phyloP scores from a whole-genome alignment of 1,140 invertebrate species.

The Plutomurus gul region DNA sequence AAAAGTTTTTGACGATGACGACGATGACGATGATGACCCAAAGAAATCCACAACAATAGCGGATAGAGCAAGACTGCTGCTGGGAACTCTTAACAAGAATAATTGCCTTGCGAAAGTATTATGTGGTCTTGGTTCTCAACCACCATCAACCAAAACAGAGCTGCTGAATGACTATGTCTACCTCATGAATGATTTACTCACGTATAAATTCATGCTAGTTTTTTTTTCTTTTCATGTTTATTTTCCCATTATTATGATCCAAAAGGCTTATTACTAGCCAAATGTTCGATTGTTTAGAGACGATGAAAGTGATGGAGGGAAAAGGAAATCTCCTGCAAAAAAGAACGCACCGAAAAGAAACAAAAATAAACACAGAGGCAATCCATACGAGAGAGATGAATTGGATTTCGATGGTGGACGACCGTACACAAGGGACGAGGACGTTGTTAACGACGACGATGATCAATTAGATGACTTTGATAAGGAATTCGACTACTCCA shows the following conservation, averaged over 20 bases:
- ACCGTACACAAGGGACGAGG: background rate
- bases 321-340: background rate
- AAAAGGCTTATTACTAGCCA: no score
- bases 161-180: slow-evolving; percentile 40
- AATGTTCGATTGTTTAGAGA: background rate
- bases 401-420: background rate
- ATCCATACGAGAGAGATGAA: background rate
- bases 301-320: background rate
- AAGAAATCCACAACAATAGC: background rate
- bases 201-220: background rate
- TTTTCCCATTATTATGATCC: background rate
- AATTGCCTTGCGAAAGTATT: slow-evolving; percentile 43
- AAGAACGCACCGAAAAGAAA: background rate
- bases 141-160: slow-evolving; percentile 34
- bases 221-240: background rate
- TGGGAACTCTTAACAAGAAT: slow-evolving; percentile 30
- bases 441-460: slow-evolving; percentile 9
- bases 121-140: slow-evolving; percentile 32
- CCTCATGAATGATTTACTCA: slow-evolving; percentile 36
- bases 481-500: slow-evolving; percentile 1
- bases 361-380: background rate
- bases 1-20: background rate
- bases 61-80: slow-evolving; percentile 36
- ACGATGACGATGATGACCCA: background rate
- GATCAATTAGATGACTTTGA: background rate